phyloP scores from a whole-genome alignment of 2,888 invertebrate species.

The Lochmaea crataegi region DNA sequence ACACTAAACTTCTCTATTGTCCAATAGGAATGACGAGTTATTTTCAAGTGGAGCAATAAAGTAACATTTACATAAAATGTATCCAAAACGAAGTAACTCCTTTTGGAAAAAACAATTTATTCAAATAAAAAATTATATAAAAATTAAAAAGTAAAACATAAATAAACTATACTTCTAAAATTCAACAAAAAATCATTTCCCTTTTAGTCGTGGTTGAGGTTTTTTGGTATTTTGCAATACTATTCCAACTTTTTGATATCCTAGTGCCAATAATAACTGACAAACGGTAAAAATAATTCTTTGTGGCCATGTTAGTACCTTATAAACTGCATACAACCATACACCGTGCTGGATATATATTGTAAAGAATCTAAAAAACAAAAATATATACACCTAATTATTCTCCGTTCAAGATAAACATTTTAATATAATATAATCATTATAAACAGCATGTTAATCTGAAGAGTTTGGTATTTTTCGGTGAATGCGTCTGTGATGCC shows the following conservation, averaged over 20 bases:
- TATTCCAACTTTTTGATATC: conserved; percentile 46
- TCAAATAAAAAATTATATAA: conserved; percentile 5
- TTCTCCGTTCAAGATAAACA: neutral
- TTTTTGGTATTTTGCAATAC: conserved; percentile 35
- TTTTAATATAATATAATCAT: too few relatives aligned
- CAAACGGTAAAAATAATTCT: conserved; percentile 36
- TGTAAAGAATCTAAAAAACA: conserved; percentile 60
- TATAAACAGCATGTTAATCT: too few relatives aligned
- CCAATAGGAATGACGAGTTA: too few relatives aligned
- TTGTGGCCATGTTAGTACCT: conserved; percentile 68
- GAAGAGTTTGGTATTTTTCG: too few relatives aligned
- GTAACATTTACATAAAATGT: too few relatives aligned
- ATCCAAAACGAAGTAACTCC: too few relatives aligned
- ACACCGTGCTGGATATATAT: conserved; percentile 66
- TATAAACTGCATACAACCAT: conserved; percentile 69
- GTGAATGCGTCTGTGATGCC: too few relatives aligned
- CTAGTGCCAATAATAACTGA: conserved; percentile 29
- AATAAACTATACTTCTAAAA: neutral
- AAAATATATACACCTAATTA: conserved; percentile 6
- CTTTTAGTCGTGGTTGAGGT: conserved; percentile 13
- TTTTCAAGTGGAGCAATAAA: too few relatives aligned
- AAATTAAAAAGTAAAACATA: neutral
- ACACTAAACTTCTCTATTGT: too few relatives aligned
- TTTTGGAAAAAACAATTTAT: neutral
- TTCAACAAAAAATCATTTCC: conserved; percentile 11